These are phyloP conservation scores for Eulemur albifrons DNA, from an alignment of 2,797 vertebrate species.

Conservation along the genomic window DNA sequence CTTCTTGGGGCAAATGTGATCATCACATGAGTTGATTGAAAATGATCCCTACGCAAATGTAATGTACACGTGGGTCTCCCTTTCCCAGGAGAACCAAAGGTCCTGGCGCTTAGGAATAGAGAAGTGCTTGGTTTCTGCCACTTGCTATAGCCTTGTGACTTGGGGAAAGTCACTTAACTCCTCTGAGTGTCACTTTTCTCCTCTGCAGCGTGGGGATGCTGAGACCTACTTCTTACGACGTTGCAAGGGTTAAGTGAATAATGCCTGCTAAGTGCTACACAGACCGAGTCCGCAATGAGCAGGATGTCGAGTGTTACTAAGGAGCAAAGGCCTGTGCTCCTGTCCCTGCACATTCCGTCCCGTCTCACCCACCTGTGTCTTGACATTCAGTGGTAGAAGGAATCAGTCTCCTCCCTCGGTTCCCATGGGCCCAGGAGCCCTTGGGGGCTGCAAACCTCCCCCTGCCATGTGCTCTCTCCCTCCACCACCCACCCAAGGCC, in stretches of 20 bases:
- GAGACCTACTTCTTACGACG: background rate
- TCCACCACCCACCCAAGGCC: background rate
- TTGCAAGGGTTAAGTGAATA: background rate
- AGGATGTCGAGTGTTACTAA: background rate
- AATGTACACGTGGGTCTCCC: background rate
- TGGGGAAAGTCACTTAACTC: background rate
- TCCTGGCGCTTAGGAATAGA: background rate
- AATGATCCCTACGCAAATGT: background rate
- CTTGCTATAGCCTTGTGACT: background rate
- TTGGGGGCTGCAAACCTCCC: background rate
- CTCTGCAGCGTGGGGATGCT: background rate
- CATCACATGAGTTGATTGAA: background rate
- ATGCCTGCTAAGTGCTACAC: fast-evolving
- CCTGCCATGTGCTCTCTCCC: conserved; percentile 47
- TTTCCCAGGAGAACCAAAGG: background rate
- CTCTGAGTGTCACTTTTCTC: background rate
- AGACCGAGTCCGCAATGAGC: fast-evolving
- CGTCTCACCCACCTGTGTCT: background rate
- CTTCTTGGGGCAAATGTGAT: background rate
- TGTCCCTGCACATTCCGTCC: background rate
- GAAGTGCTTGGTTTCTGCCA: background rate
- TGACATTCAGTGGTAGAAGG: background rate
- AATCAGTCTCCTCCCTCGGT: background rate
- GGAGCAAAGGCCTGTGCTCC: background rate
- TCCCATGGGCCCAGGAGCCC: background rate